Evolutionary conservation across 2,888 invertebrate genomes (phyloP).

Genomic region (Trimorus sp.): DNA sequence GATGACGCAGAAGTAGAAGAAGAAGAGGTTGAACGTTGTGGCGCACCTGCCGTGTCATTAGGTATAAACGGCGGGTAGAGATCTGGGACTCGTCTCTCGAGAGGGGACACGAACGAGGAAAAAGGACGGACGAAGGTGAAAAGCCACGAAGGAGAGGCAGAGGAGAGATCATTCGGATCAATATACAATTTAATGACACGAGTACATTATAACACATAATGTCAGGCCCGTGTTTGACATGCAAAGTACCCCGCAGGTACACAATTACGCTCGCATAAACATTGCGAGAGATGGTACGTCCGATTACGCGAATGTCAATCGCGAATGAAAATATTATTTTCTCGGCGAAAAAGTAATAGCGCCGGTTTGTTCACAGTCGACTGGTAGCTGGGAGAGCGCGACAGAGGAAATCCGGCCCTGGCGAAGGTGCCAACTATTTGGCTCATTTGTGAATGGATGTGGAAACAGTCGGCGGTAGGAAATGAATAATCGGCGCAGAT

Average conservation of each 20-base stretch:
- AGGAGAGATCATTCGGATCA: constrained; percentile 56
- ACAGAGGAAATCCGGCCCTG: too few relatives aligned
- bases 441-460: too few relatives aligned
- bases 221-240: constrained; percentile 59
- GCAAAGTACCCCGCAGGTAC: constrained; percentile 54
- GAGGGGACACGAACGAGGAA: constrained; percentile 66
- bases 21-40: constrained; percentile 68
- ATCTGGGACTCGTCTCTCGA: constrained; percentile 69
- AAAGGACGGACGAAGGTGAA: constrained; percentile 58
- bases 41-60: constrained; percentile 81
- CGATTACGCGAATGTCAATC: constrained; percentile 49
- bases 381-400: too few relatives aligned
- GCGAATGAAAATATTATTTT: constrained; percentile 34
- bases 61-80: constrained; percentile 79
- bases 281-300: constrained; percentile 41
- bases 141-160: constrained; percentile 56
- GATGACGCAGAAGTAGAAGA: constrained; percentile 43
- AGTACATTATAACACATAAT: constrained; percentile 63
- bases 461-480: too few relatives aligned
- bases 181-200: constrained; percentile 62
- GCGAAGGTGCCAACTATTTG: too few relatives aligned
- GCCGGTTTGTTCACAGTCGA: too few relatives aligned
- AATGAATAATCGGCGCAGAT: too few relatives aligned
- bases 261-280: constrained; percentile 54
- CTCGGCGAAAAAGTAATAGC: too few relatives aligned